Conservation (phyloP, 2,888 invertebrate species). For the Mechanitis mazaeus region DNA sequence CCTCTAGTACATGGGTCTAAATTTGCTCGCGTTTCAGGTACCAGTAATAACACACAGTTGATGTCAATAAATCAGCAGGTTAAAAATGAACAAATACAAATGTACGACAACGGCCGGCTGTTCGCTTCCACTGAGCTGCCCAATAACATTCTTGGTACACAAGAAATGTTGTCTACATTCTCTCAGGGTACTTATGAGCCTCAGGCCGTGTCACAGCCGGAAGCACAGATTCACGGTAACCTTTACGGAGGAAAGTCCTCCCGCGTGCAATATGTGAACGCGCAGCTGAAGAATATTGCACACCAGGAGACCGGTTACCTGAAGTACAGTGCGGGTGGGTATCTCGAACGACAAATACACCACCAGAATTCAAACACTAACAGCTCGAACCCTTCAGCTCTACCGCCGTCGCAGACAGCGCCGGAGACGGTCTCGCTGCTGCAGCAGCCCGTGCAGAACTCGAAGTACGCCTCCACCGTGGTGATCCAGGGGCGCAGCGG, state of each 20-base stretch:
- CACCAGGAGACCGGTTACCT: slow-evolving; percentile 52
- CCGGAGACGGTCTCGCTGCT: slow-evolving; percentile 70
- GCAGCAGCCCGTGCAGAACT: slow-evolving; percentile 61
- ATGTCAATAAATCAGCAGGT: slow-evolving; percentile 56
- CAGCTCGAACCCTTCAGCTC: slow-evolving; percentile 31
- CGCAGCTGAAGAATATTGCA: slow-evolving; percentile 52
- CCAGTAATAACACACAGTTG: slow-evolving; percentile 65
- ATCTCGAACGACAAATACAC: not conserved
- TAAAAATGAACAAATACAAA: slow-evolving; percentile 64
- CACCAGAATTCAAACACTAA: not conserved
- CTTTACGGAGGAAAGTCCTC: slow-evolving; percentile 48
- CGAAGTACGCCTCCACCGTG: slow-evolving; percentile 58
- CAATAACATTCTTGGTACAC: slow-evolving; percentile 52
- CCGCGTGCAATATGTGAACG: slow-evolving; percentile 49
- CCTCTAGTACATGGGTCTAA: slow-evolving; percentile 15
- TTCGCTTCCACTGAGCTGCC: slow-evolving; percentile 59
- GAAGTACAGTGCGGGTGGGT: slow-evolving; percentile 59
- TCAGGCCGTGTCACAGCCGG: slow-evolving; percentile 36
- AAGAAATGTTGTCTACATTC: slow-evolving; percentile 55
- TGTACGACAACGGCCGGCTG: slow-evolving; percentile 57
- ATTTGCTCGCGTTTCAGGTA: slow-evolving; percentile 43
- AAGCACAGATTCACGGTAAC: slow-evolving; percentile 43
- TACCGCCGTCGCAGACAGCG: slow-evolving; percentile 70
- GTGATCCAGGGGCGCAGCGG: slow-evolving; percentile 56
- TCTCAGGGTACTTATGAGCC: slow-evolving; percentile 50